A percentile compares a stretch with the other conserved stretches of the same genome.
phyloP scores from a whole-genome alignment of 2,113 vertebrate species.

The Galemys pyrenaicus region DNA sequence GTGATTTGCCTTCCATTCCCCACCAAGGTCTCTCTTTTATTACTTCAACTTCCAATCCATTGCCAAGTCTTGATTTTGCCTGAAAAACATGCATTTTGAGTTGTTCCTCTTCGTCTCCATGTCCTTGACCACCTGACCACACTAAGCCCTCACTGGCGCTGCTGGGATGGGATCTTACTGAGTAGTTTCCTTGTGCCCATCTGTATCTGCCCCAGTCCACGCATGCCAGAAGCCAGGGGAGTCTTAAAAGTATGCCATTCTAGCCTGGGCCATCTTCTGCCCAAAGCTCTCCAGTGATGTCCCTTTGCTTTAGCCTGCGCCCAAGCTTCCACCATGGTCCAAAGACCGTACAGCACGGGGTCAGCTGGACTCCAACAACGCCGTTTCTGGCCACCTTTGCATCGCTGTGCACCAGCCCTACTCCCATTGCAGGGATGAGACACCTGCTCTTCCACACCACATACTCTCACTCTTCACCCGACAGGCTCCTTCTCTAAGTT shows the following conservation, averaged over 20 bases:
- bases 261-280: no score
- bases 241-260: not conserved
- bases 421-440: not conserved
- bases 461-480: not conserved
- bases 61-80: not conserved
- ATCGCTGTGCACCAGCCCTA: accelerated
- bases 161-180: not conserved
- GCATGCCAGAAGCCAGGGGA: not conserved
- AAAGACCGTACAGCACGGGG: not conserved
- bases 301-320: not conserved
- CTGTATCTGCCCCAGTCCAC: no score
- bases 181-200: not conserved
- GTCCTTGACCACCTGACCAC: not conserved
- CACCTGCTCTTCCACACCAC: not conserved
- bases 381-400: not conserved
- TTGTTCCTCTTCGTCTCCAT: not conserved
- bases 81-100: not conserved
- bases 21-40: not conserved
- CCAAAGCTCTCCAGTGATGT: not conserved
- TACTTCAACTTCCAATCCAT: not conserved
- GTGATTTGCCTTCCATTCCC: not conserved
- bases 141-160: not conserved
- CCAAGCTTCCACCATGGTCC: not conserved
- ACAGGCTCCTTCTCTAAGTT: not conserved
- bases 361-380: accelerated